Evolutionary conservation across 2,113 vertebrate genomes (phyloP), one percentile per base, ranked within the genome.

Genomic region (Lipotes vexillifer): DNA sequence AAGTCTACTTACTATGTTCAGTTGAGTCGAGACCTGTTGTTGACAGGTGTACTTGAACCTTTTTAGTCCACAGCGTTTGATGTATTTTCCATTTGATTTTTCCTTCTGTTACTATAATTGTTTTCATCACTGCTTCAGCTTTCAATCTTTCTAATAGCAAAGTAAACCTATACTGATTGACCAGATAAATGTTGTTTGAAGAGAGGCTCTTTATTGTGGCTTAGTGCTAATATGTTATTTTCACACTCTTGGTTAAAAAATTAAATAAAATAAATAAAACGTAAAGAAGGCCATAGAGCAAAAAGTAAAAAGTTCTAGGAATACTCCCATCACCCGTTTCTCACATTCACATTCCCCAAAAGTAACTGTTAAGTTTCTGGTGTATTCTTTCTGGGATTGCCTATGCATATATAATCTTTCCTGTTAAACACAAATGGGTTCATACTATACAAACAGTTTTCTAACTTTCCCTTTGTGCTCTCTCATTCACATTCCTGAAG

Each of bases 171-270:
- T 83, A 25, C 27, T 92, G 75, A 83, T 75, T 36, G 66, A 72
- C 17, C 20, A 77, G 63, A 33, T 84, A 63, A 61, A 59, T 89
- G 2, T 72, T 92, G 31, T 81, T 88, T 83, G 31, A 74, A 74
- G 52, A 77, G 46, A 72, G 57, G 17, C 38, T 66, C 13, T 95
- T 86, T 78, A 33, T 90, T 94, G 88, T 88, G 36, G 8, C 49
- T 94, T 90, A 86, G 41, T 77, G 25, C 15, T 74, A 33, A n/a
- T 77, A 68, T 63, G 41, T 85, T 68, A 63, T 94, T 90, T 98
- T 75, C 38, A 81, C 69, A 77, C 81, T 95, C 68, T 78, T 89
- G n/a, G 17, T 89, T 92, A n/a, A 90, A 96, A 94, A 90, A 63
- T 65, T n/a, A n/a, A 78, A 68, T 69, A 61, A 61, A 86, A 81